Evolutionary conservation across 1,140 invertebrate genomes (phyloP), one percentile per base, ranked within the genome.

Genomic region (Atta texana): DNA sequence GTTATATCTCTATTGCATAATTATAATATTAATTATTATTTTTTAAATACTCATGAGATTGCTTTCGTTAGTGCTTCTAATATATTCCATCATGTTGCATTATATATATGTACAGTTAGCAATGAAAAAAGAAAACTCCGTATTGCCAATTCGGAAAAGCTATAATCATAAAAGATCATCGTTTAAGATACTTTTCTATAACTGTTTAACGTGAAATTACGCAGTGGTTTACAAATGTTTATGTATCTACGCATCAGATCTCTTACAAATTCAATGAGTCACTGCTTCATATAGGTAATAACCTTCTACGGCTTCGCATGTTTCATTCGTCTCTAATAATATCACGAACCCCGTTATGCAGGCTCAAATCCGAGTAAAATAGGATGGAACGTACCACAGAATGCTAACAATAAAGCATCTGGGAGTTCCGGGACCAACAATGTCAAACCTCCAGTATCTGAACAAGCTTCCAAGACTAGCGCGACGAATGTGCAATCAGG

Each of bases 401-500:
- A 91, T 44, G 55, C 16, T 1, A 78, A 89, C 12, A 85, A 57
- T 7, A 87, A 86, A 16, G 28, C 76, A 44, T 39, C 86, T 1
- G 34, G 74, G 53, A 51, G 49, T 44, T 10, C 39, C 14, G 74
- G 18, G 0, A 39, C 75, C 49, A 69, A 16, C 69, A 91, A 86
- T 57, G 66, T 63, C 2, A 94, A 94, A 85, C 88, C 94, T 24
- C 94, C 94, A 49, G 88, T 87, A 16, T 81, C 90, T 31, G 94
- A 94, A 63, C 89, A 93, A 0, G 64, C 86, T 24, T 89, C 91
- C n/a, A 95, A 94, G 80, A 92, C 92, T 2, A 94, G 92, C 75
- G 93, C 94, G 6, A 92, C 93, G 2, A 92, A 93, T 77, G 93
- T 93, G 0, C 93, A 95, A 61, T 94, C 93, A n/a, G 93, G 94